Evolutionary conservation across 2,113 vertebrate genomes (phyloP).

Genomic region (Datnioides undecimradiatus): DNA sequence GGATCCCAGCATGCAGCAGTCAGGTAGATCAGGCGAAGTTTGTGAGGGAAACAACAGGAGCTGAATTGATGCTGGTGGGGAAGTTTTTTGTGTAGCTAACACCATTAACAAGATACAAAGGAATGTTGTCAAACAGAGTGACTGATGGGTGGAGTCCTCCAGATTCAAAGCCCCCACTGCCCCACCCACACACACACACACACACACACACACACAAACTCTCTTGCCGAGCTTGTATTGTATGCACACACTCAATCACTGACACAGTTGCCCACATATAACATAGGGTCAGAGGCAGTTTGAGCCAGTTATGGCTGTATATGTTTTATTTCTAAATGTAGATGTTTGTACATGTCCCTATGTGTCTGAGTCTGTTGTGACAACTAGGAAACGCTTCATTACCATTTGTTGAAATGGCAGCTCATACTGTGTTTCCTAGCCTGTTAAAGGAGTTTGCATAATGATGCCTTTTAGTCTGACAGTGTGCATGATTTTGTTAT

Average conservation of each 20-base stretch:
- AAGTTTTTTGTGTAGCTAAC: conserved; percentile 22
- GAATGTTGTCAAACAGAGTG: conserved; percentile 49
- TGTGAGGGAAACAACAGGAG: conserved; percentile 22
- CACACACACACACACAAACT: neutral
- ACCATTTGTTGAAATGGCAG: neutral
- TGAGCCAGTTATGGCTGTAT: neutral
- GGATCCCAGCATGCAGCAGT: conserved; percentile 32
- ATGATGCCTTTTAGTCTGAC: neutral
- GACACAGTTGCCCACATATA: conserved; percentile 9
- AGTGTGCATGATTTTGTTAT: neutral
- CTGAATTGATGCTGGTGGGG: conserved; percentile 23
- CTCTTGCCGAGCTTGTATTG: no score
- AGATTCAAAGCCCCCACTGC: neutral
- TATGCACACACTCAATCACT: conserved; percentile 10
- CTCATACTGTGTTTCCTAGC: neutral
- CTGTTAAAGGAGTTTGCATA: neutral
- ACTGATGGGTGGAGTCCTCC: conserved; percentile 38
- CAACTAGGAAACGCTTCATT: neutral
- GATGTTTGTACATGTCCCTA: neutral
- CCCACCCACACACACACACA: neutral
- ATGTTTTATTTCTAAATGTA: neutral
- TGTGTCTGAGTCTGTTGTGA: neutral
- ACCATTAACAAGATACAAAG: conserved; percentile 39
- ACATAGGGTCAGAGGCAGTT: neutral
- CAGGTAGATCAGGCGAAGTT: conserved; percentile 25